Conservation (phyloP, 2,113 vertebrate genomes). For the Eira barbara region DNA sequence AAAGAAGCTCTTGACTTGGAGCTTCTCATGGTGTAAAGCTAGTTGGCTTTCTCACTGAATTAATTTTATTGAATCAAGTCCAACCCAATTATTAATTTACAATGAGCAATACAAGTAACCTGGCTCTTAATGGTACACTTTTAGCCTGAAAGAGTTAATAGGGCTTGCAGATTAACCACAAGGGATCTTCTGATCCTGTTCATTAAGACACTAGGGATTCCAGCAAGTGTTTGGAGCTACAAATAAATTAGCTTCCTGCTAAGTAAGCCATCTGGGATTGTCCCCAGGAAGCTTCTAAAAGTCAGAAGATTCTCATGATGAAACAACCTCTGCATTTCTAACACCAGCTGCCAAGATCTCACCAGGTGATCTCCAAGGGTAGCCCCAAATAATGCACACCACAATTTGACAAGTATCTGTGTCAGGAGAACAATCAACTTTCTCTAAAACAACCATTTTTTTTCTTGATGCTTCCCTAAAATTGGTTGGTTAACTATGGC, state of each 20-base stretch:
- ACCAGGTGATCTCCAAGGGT: neutral
- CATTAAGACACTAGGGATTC: neutral
- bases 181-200: neutral
- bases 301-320: constrained; percentile 14
- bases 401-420: neutral
- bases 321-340: constrained; percentile 23
- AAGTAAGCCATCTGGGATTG: constrained; percentile 54
- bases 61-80: neutral
- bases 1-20: neutral
- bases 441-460: neutral
- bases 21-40: neutral
- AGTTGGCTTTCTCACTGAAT: neutral
- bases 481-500: neutral
- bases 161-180: constrained; percentile 1
- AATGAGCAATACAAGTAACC: neutral
- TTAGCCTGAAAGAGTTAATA: neutral
- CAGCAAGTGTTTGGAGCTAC: constrained; percentile 11
- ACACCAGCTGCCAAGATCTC: constrained; percentile 16
- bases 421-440: neutral
- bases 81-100: neutral
- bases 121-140: neutral
- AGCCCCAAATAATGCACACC: neutral
- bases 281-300: constrained; percentile 48
- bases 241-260: constrained; percentile 49
- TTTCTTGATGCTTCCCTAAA: neutral